Base-by-base conservation (phyloP, 2,113 vertebrate genomes). In the Misgurnus anguillicaudatus region DNA sequence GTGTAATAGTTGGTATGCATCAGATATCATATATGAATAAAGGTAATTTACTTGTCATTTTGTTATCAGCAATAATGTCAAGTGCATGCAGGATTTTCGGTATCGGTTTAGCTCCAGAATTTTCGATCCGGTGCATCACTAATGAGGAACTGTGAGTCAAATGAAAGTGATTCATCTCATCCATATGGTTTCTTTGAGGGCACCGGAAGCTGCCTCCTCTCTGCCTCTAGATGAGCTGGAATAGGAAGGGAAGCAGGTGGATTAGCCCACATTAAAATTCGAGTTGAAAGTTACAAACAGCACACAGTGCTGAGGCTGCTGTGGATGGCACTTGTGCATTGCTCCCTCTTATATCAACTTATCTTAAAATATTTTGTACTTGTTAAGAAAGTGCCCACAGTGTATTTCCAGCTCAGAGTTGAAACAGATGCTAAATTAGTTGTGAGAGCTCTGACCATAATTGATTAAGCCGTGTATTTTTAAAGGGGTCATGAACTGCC, bases 121-220 rank as follows among this genome's bases (percentile, higher is more conserved):
- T 31, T 31, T 31, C 24, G 3, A 2, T 17, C 48, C 61, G 6
- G 16, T 67, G 79, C 58, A 42, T 45, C 31, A 3, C 10, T 38
- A 13, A 53, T 2, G 55, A 16, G 19, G 75, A 80, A n/a, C 62
- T 38, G 9, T 78, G 75, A 81, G 70, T 84, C 76, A 61, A 78
- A 60, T 77, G 51, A 77, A 63, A 57, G 19, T 78, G 82, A 84
- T 41, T 84, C 69, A 83, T 79, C 45, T 65, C 57, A 61, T 70
- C 58, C 62, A 31, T 68, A 69, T 62, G 55, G 42, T 74, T 36
- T 3, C 36, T 68, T 61, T 55, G 68, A 62, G 72, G 19, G 45
- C n/a, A 41, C 24, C n/a, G 67, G 72, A 78, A 72, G 67, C 67
- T 72, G 42, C 42, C 21, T 47, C 31, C 41, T 21, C 65, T 78